Base-by-base conservation (phyloP, 2,797 vertebrate species). In the Huso huso region DNA sequence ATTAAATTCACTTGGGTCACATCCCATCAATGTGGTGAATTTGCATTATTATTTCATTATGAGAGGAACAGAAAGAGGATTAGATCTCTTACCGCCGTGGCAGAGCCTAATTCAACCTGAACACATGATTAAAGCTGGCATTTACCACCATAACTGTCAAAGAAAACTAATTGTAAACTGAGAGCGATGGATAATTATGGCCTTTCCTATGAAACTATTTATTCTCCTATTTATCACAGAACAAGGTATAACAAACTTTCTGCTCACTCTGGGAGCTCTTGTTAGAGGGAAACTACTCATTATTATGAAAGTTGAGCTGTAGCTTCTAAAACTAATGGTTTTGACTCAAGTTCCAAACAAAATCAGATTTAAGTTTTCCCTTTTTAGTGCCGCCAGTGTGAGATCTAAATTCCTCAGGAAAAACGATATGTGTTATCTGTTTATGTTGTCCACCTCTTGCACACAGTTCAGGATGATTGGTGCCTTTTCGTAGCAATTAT, bases 1-100 rank as follows among this genome's bases (percentile, higher is more conserved):
- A 87, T 87, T 64, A 88, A 86, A 88, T 88, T 84, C 85, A 80
- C 80, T 79, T 81, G 76, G 78, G 77, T 82, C 37, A 62, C 61
- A 5, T 80, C 79, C 83, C 81, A 85, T 87, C 83, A 82, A 49
- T 80, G 81, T 74, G 79, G 80, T 83, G 81, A 84, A 89, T 88
- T 88, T 88, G 79, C 83, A 87, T 87, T 88, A 86, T 87, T 18
- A 86, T 85, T 87, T 89, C 83, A 87, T 87, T 88, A 85, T 80
- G 80, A 83, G 72, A 70, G 77, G 75, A 75, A 82, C 82, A 83
- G 80, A 83, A 86, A 86, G 79, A 66, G 78, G 78, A 83, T 89
- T 86, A 86, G 78, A 84, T 85, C 80, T 85, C 76, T 81, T 79
- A 77, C 70, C 83, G 74, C 73, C 77, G 74, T 84, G 81, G 75